Percentiles rank a stretch among this genome's conserved stretches.
Evolutionary conservation across 2,113 vertebrate species (phyloP).

Genomic region (Aegotheles bennettii): DNA sequence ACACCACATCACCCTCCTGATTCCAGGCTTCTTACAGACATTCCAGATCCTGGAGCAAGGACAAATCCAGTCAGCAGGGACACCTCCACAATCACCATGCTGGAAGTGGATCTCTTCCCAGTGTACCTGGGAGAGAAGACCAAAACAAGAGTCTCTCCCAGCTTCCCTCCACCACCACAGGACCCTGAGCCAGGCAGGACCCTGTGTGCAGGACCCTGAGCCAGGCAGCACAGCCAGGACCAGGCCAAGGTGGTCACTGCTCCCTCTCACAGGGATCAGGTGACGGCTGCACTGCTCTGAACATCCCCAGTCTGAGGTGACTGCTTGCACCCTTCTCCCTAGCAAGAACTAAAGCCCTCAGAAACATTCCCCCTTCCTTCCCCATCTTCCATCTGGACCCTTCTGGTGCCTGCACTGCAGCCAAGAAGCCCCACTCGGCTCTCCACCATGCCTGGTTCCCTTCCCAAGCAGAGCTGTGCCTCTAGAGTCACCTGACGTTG

Average conservation of each 20-base stretch:
- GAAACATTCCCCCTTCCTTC: neutral
- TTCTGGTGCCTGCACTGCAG: neutral
- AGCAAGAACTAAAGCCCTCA: neutral
- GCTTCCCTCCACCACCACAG: neutral
- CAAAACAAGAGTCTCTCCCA: neutral
- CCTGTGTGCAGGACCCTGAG: neutral
- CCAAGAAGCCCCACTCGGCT: neutral
- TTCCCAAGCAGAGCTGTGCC: neutral
- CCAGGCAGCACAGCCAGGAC: neutral
- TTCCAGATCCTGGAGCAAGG: neutral
- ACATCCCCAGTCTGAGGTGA: neutral
- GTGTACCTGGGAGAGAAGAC: constrained; percentile 45
- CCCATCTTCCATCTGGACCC: neutral
- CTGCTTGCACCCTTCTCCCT: neutral
- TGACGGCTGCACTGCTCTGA: neutral
- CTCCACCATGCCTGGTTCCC: neutral
- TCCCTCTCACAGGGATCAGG: neutral
- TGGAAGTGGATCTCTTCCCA: constrained; percentile 53
- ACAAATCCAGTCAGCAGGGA: constrained; percentile 62
- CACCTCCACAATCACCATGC: constrained; percentile 68
- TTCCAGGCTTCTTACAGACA: constrained; percentile 40
- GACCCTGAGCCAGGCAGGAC: neutral
- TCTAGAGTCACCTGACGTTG: constrained; percentile 43
- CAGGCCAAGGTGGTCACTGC: neutral
- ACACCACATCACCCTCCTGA: neutral